Conservation (phyloP, 2,113 vertebrate genomes). For the Psephotus haematonotus region DNA sequence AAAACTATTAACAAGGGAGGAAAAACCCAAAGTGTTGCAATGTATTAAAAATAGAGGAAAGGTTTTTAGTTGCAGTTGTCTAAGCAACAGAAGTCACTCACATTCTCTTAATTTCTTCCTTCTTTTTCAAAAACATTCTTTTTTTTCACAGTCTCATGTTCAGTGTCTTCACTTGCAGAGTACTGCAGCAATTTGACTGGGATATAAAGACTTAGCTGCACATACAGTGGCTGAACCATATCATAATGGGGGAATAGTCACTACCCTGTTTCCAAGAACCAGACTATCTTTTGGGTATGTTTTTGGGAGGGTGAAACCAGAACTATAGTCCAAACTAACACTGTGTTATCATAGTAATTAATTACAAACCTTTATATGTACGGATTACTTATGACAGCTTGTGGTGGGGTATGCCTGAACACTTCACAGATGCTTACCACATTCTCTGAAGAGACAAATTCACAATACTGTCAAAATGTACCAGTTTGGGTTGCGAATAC, state of each 20-base stretch:
- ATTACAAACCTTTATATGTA: neutral
- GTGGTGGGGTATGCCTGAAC: neutral
- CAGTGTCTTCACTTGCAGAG: neutral
- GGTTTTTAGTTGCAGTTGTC: neutral
- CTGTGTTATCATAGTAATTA: neutral
- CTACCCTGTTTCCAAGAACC: neutral
- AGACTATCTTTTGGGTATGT: neutral
- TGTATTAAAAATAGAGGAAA: neutral
- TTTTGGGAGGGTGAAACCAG: neutral
- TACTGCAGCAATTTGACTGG: neutral
- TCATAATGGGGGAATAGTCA: accelerated
- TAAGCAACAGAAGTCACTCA: neutral
- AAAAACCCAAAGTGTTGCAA: neutral
- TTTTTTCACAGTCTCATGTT: neutral
- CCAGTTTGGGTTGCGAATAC: neutral
- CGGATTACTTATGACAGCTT: neutral
- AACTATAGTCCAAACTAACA: neutral
- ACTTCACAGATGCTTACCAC: neutral
- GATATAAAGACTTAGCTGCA: neutral
- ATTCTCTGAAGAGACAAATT: neutral
- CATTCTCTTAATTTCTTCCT: neutral
- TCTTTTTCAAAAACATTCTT: neutral
- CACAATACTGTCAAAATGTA: neutral
- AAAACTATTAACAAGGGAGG: neutral
- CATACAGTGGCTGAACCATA: neutral